A percentile compares a stretch with the other conserved stretches of the same genome.
Evolutionary conservation across 2,797 vertebrate species (phyloP).

Genomic region (Myiotriccus ornatus): DNA sequence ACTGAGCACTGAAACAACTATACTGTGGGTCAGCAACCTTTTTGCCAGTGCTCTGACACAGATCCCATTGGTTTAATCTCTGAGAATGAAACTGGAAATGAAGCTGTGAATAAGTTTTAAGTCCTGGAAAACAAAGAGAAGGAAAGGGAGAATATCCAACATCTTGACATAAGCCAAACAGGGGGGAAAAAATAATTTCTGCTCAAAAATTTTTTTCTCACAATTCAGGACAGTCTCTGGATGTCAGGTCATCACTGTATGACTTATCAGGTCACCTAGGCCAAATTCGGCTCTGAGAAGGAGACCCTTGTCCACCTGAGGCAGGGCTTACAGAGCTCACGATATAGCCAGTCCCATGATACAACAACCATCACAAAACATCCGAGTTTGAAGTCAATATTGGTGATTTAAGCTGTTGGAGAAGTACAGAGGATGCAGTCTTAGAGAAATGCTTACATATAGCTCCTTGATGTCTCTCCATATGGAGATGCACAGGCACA

Average conservation of each 20-base stretch:
- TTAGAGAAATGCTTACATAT: background rate
- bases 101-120: background rate
- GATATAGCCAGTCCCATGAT: background rate
- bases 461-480: background rate
- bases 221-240: background rate
- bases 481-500: background rate
- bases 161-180: background rate
- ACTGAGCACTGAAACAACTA: background rate
- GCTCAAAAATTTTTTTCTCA: background rate
- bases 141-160: background rate
- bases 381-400: background rate
- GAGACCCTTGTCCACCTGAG: background rate
- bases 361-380: background rate
- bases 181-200: background rate
- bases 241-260: background rate
- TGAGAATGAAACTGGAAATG: background rate
- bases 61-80: background rate
- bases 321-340: background rate
- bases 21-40: background rate
- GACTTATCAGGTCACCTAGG: background rate
- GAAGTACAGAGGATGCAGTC: background rate
- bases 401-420: background rate
- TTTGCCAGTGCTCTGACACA: background rate
- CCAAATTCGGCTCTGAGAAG: background rate
- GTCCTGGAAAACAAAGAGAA: background rate